Evolutionary conservation across 2,888 invertebrate genomes (phyloP), one percentile per base, ranked within the genome.

Genomic region (Urechis unicinctus): DNA sequence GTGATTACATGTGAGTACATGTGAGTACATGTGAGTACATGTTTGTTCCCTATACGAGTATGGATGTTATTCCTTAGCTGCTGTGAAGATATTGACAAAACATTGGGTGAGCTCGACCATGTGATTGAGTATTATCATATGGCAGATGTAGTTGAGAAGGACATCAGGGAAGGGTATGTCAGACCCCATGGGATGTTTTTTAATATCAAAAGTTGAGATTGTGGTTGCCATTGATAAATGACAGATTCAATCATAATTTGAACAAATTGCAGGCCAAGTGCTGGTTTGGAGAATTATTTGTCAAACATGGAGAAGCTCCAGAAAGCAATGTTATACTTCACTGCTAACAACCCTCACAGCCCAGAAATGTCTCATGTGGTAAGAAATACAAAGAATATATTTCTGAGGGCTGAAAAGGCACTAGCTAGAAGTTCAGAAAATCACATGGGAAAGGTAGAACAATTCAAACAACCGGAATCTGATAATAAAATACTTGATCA

Each of bases 81-180:
- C n/a, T n/a, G n/a, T n/a, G n/a, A n/a, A 95, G 95, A 97, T 80
- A 89, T 97, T 78, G 94, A 96, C 68, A 85, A 86, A 63, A 91
- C 94, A 1, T 82, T 95, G 30, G 86, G 86, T 58, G 85, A 89
- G 22, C 78, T 98, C 65, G 96, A 97, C 71, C 89, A 89, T 78
- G 96, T 97, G 0, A 88, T 98, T 41, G 89, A 91, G 52, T 96
- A 89, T 75, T 98, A 97, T 77, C 92, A 93, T 80, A 91, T 95
- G 30, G 89, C 92, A 0, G 87, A 91, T 74, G 92, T 94, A 73
- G 88, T 94, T 3, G 93, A 92, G 59, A 85, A 86, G 64, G 83
- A 88, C 2, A 88, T 95, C 29, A 87, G 89, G 67, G 87, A 87
- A 60, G 93, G 94, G 5, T 93, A 43, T 25, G 45, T 46, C 26